Percentiles rank a stretch among this genome's conserved stretches.
Conservation (phyloP, 2,888 invertebrate species). For the Nephrotoma flavescens region DNA sequence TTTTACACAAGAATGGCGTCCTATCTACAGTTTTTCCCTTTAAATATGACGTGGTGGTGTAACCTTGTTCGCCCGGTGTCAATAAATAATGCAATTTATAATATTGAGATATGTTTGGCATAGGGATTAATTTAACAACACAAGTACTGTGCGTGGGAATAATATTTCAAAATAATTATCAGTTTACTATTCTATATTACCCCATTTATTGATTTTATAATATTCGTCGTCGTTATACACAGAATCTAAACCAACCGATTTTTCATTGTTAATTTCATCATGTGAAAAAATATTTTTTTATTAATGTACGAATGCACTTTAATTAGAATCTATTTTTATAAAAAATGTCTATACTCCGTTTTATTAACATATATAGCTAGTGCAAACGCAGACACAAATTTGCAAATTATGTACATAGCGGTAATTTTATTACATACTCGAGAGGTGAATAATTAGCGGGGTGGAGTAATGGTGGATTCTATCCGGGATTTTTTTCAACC, state of each 20-base stretch:
- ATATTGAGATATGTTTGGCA: background rate
- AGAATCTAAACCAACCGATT: background rate
- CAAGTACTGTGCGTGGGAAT: background rate
- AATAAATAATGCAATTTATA: background rate
- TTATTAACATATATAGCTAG: too few species aligned
- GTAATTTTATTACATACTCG: background rate
- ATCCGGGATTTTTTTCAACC: background rate
- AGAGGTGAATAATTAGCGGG: background rate
- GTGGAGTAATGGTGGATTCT: background rate
- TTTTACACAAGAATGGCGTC: background rate
- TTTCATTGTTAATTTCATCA: background rate
- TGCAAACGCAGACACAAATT: too few species aligned
- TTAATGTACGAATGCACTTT: background rate
- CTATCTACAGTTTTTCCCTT: background rate
- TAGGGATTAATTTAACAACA: background rate
- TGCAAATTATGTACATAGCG: background rate
- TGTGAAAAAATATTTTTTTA: background rate
- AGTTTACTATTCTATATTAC: background rate
- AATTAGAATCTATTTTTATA: background rate
- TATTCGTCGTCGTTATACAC: background rate
- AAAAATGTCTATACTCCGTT: background rate
- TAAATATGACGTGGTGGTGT: background rate
- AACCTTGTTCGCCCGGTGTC: background rate
- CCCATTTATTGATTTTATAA: background rate
- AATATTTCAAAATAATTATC: background rate